These are phyloP conservation scores for Phengaris alcon DNA, from an alignment of 2,888 invertebrate species.

Conservation along the genomic window DNA sequence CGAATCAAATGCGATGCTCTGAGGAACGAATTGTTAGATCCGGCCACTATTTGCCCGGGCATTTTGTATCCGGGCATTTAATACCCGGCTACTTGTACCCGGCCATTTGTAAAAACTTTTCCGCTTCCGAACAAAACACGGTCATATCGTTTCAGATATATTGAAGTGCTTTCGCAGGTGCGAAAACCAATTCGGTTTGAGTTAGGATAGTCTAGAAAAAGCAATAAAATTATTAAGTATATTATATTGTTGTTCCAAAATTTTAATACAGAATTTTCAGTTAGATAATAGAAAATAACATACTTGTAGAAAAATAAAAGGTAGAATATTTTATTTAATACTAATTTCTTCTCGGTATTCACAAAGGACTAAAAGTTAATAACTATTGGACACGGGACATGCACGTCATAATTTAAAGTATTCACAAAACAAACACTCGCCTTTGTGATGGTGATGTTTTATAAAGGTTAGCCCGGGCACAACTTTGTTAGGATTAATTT, in stretches of 20 bases:
- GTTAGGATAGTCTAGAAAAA: not conserved
- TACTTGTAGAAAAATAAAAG: not conserved
- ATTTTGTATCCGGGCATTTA: not conserved
- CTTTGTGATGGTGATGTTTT: slow-evolving; percentile 19
- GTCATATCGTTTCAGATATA: slow-evolving; percentile 5
- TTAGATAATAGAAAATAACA: no score
- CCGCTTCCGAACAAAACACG: slow-evolving; percentile 16
- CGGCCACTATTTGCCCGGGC: slow-evolving; percentile 3
- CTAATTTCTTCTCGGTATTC: not conserved
- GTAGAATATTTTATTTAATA: not conserved
- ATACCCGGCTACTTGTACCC: not conserved
- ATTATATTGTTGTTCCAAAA: not conserved
- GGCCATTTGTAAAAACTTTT: not conserved
- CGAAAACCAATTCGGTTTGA: not conserved
- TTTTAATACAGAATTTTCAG: not conserved
- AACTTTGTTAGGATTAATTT: slow-evolving; percentile 23
- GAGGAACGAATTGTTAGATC: slow-evolving; percentile 17
- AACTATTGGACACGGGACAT: not conserved
- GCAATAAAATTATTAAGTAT: not conserved
- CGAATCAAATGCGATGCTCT: slow-evolving; percentile 32
- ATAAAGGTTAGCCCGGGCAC: slow-evolving; percentile 2
- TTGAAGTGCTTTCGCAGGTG: slow-evolving; percentile 7
- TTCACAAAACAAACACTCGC: slow-evolving; percentile 8
- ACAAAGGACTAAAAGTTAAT: not conserved
- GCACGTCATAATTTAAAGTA: not conserved